These are phyloP conservation scores for Meloe dianella DNA, from an alignment of 2,888 invertebrate species.

Conservation along the genomic window DNA sequence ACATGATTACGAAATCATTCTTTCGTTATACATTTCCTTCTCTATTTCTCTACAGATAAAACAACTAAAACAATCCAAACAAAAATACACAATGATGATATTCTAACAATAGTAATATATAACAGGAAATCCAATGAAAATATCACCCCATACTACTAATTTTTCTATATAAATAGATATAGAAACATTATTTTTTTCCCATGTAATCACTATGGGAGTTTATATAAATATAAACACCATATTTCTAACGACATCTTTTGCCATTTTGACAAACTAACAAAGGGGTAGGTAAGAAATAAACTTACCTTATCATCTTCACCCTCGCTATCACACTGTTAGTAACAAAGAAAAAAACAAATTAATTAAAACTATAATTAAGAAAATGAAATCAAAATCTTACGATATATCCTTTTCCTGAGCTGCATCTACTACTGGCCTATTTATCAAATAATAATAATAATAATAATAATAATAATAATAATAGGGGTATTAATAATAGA, in stretches of 20 bases:
- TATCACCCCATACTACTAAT: not conserved
- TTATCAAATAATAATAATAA: slow-evolving; percentile 61
- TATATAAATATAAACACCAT: slow-evolving; percentile 4
- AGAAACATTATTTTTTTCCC: not conserved
- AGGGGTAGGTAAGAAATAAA: slow-evolving; percentile 13
- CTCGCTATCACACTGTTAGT: slow-evolving; percentile 90
- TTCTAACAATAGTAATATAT: not conserved
- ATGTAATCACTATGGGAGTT: not conserved
- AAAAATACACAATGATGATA: not conserved
- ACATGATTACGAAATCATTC: slow-evolving; percentile 39
- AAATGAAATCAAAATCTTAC: slow-evolving; percentile 70
- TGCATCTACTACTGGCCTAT: slow-evolving; percentile 90
- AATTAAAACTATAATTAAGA: slow-evolving; percentile 47
- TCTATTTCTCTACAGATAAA: not conserved
- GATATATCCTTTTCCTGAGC: slow-evolving; percentile 94
- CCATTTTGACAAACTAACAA: not conserved
- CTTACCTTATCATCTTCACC: slow-evolving; percentile 91
- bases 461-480: slow-evolving; percentile 55
- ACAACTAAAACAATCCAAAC: not conserved
- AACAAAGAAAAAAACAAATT: slow-evolving; percentile 58
- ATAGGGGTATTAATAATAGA: too few species aligned
- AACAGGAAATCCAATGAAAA: not conserved
- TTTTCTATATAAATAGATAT: not conserved
- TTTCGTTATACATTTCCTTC: not conserved
- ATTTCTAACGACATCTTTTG: not conserved